Percentiles rank a stretch among this genome's conserved stretches.
These are phyloP conservation scores for Netelia inedita DNA, from an alignment of 2,888 invertebrate genomes.

Conservation along the genomic window DNA sequence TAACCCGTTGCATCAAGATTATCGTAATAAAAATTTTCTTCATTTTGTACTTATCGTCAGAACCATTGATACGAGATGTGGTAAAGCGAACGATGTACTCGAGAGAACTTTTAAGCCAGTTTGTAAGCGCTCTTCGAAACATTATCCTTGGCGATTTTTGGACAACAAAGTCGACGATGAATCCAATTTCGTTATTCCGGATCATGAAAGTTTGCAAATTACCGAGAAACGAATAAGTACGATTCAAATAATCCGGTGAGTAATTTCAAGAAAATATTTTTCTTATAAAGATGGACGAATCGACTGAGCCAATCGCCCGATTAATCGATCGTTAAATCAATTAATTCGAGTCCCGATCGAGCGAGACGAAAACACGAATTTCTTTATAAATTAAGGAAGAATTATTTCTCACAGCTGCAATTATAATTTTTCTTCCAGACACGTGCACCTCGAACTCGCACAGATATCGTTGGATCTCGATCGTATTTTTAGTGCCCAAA, in stretches of 20 bases:
- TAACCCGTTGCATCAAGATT: too few species aligned
- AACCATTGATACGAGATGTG: slow-evolving; percentile 17
- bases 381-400: background rate
- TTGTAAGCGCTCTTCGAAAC: background rate
- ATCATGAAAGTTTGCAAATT: background rate
- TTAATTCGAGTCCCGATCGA: background rate
- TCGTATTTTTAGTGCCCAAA: slow-evolving; percentile 17
- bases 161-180: background rate
- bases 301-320: too few species aligned
- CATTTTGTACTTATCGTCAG: background rate
- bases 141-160: background rate
- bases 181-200: background rate
- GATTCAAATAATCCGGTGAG: slow-evolving; percentile 23
- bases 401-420: too few species aligned
- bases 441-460: slow-evolving; percentile 51
- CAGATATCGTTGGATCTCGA: slow-evolving; percentile 29
- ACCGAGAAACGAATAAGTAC: background rate
- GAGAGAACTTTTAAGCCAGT: slow-evolving; percentile 9
- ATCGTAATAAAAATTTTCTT: background rate
- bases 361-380: background rate
- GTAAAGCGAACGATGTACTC: slow-evolving; percentile 41
- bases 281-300: background rate
- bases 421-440: slow-evolving; percentile 33
- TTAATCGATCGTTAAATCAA: background rate
- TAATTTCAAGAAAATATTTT: background rate